Conservation (phyloP, 2,113 vertebrate species). For the Mesembrinibis cayennensis region DNA sequence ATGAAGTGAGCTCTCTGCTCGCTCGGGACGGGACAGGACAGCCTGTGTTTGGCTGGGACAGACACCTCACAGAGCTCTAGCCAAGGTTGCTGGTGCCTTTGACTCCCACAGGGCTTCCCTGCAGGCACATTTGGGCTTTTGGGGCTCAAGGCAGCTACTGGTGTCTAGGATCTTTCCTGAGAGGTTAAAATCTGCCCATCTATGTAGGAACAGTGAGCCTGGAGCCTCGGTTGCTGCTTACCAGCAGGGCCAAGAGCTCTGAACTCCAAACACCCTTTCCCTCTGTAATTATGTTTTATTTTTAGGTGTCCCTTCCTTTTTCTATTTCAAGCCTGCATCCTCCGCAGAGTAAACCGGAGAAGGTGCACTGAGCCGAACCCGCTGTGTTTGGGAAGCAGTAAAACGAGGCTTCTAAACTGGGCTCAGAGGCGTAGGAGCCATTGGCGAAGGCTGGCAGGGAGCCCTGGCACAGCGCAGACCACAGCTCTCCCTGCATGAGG, state of each 20-base stretch:
- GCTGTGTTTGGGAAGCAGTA: conserved; percentile 45
- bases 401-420: conserved; percentile 62
- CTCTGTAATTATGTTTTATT: conserved; percentile 80
- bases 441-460: conserved; percentile 23
- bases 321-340: conserved; percentile 75
- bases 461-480: conserved; percentile 60
- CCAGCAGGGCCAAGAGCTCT: conserved; percentile 43
- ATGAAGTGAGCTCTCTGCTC: neutral
- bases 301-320: conserved; percentile 77
- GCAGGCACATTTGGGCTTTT: neutral
- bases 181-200: neutral
- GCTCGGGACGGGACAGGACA: neutral
- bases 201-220: neutral
- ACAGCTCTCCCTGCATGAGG: conserved; percentile 19
- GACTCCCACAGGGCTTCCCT: neutral
- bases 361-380: conserved; percentile 65
- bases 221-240: conserved; percentile 2
- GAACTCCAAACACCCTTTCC: conserved; percentile 43
- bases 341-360: conserved; percentile 56
- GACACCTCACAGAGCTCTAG: neutral
- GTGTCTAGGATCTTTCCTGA: neutral
- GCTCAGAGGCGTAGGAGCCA: conserved; percentile 62
- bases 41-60: neutral
- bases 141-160: neutral
- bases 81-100: neutral